Evolutionary conservation across 1,140 invertebrate species (phyloP), one percentile per base, ranked within the genome.

Genomic region (Drosophila sp.): DNA sequence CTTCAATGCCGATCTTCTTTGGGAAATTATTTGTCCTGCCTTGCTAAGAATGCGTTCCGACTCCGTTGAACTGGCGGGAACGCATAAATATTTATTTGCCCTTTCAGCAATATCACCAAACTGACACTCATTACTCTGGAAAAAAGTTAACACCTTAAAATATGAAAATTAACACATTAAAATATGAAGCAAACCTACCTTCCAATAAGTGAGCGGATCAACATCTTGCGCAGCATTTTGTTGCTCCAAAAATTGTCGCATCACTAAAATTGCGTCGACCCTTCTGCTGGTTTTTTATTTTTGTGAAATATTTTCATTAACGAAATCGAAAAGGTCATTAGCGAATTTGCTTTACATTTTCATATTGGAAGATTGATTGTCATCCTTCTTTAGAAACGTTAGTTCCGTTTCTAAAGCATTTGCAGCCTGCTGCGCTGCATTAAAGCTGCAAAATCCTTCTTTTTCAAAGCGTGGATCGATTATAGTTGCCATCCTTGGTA

Each of bases 401-500:
- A 40, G 38, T 40, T 40, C 33, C 33, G 5, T 7, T 35, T 35
- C 33, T 35, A 35, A 35, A 35, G 33, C 33, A 35, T 35, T 35
- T 35, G 33, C 33, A 35, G 33, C 32, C 32, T 33, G 32, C 32
- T 33, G 32, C 33, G 33, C 33, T 35, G 33, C 33, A 35, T 7
- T 35, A 35, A 35, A 35, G 33, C 5, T 35, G 33, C 33, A 17
- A 17, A 17, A 44, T 44, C 41, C 5, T 44, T 44, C 11, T 44
- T 44, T 44, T 17, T 23, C 6, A 5, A 44, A n/a, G n/a, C n/a
- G n/a, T 44, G n/a, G 41, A 44, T 44, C 41, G 41, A 44, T 44
- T 41, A 41, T 17, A 41, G 38, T 40, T 41, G 40, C 40, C 40
- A 41, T 41, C 40, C 4, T 41, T 41, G 40, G 40, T 41, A 41